A percentile compares a stretch with the other conserved stretches of the same genome.
phyloP scores from a whole-genome alignment of 1,140 invertebrate genomes.

The Musca domestica region DNA sequence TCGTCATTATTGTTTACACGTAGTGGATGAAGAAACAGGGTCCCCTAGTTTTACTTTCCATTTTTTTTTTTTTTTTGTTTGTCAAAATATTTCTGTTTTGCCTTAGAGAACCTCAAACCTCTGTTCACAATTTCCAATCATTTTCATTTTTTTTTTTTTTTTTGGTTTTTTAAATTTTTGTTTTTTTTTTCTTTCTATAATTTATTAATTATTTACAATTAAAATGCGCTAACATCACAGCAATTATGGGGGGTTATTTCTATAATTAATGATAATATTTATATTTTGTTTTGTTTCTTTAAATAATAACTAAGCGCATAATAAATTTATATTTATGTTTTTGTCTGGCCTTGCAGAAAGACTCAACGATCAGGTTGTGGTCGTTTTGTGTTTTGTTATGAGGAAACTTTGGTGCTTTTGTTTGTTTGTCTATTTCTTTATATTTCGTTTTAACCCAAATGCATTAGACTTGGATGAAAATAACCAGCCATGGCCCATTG shows the following conservation, averaged over 20 bases:
- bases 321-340: not conserved
- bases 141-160: conserved; percentile 22
- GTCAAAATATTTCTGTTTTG: too few species aligned
- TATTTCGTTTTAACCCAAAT: conserved; percentile 46
- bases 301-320: conserved; percentile 5
- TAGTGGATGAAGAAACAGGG: too few species aligned
- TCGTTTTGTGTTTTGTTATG: not conserved
- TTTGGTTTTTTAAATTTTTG: conserved; percentile 22
- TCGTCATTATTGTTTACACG: too few species aligned
- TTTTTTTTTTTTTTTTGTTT: too few species aligned
- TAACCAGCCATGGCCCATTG: conserved; percentile 54
- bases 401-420: conserved; percentile 15
- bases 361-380: not conserved
- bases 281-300: not conserved
- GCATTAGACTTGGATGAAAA: conserved; percentile 53
- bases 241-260: conserved; percentile 32
- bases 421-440: not conserved
- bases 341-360: not conserved
- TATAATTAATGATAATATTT: not conserved
- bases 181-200: conserved; percentile 27
- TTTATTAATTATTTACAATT: conserved; percentile 27
- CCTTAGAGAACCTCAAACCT: conserved; percentile 20
- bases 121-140: conserved; percentile 13
- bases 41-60: too few species aligned
- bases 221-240: conserved; percentile 55